A percentile compares a stretch with the other conserved stretches of the same genome.
These are phyloP conservation scores for Scelioninae gen. 2 DNA, from an alignment of 2,888 invertebrate species.

Conservation along the genomic window DNA sequence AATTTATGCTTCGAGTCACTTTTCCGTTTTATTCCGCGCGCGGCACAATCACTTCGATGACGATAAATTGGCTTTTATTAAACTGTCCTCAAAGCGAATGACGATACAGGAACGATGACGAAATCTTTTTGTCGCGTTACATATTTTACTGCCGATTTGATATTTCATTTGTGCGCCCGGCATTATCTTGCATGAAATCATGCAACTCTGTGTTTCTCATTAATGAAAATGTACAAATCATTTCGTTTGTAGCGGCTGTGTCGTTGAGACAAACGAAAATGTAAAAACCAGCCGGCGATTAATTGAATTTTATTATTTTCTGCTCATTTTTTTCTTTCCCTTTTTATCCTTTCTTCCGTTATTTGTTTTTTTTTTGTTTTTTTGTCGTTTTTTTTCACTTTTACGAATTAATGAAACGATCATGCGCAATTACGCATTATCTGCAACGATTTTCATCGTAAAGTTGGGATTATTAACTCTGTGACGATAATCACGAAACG, in stretches of 20 bases:
- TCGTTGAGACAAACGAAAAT: slow-evolving; percentile 23
- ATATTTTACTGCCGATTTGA: slow-evolving; percentile 54
- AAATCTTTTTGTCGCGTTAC: slow-evolving; percentile 54
- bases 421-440: slow-evolving; percentile 29
- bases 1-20: slow-evolving; percentile 26
- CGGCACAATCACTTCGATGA: not conserved
- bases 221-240: slow-evolving; percentile 55
- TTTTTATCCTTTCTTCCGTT: too few species aligned
- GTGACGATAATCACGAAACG: too few species aligned
- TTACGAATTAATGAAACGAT: slow-evolving; percentile 23
- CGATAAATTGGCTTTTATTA: too few species aligned
- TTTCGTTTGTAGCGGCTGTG: slow-evolving; percentile 32
- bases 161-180: slow-evolving; percentile 48
- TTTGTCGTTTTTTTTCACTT: slow-evolving; percentile 31
- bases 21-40: slow-evolving; percentile 4
- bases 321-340: too few species aligned
- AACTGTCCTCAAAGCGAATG: too few species aligned
- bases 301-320: too few species aligned
- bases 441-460: too few species aligned
- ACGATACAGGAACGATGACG: too few species aligned
- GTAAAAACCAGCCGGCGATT: slow-evolving; percentile 40
- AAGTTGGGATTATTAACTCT: too few species aligned
- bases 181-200: slow-evolving; percentile 49
- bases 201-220: slow-evolving; percentile 49
- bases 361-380: too few species aligned